phyloP scores from a whole-genome alignment of 2,888 invertebrate genomes.

The Limenitis camilla region DNA sequence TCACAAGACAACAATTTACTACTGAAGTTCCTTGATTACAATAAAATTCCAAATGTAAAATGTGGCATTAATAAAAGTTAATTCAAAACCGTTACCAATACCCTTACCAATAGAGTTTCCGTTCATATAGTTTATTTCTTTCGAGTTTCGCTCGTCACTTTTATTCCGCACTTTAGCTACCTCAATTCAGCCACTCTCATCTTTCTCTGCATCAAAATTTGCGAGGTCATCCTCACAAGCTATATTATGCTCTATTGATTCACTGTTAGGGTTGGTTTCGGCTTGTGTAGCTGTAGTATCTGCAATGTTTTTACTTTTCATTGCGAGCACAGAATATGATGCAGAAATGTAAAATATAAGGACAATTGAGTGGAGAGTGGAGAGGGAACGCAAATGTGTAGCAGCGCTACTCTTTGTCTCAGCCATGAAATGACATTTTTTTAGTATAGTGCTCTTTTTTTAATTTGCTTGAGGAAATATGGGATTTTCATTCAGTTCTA shows the following conservation, averaged over 20 bases:
- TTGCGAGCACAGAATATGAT: conserved; percentile 67
- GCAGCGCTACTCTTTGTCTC: conserved; percentile 47
- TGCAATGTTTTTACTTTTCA: conserved; percentile 69
- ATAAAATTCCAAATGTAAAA: too few relatives aligned
- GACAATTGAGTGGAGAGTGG: conserved; percentile 65
- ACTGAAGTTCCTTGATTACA: too few relatives aligned
- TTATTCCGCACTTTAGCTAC: conserved; percentile 68
- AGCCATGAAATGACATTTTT: conserved; percentile 40
- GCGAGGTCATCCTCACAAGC: conserved; percentile 30
- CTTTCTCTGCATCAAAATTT: conserved; percentile 64
- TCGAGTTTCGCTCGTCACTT: conserved; percentile 56
- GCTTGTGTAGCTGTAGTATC: conserved; percentile 21
- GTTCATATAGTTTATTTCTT: conserved; percentile 32
- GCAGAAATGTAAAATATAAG: conserved; percentile 70
- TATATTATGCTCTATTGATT: conserved; percentile 27
- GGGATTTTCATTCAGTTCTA: conserved; percentile 20
- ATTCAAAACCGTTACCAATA: conserved; percentile 20
- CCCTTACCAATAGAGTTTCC: conserved; percentile 22
- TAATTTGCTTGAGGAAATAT: conserved; percentile 31
- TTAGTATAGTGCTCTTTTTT: conserved; percentile 40
- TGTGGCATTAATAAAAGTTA: too few relatives aligned
- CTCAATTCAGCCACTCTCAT: conserved; percentile 67
- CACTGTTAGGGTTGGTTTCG: conserved; percentile 25
- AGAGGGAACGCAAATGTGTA: conserved; percentile 53
- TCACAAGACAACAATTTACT: too few relatives aligned